Conservation (phyloP, 2,888 invertebrate species). For the Leptopterna dolabrata region DNA sequence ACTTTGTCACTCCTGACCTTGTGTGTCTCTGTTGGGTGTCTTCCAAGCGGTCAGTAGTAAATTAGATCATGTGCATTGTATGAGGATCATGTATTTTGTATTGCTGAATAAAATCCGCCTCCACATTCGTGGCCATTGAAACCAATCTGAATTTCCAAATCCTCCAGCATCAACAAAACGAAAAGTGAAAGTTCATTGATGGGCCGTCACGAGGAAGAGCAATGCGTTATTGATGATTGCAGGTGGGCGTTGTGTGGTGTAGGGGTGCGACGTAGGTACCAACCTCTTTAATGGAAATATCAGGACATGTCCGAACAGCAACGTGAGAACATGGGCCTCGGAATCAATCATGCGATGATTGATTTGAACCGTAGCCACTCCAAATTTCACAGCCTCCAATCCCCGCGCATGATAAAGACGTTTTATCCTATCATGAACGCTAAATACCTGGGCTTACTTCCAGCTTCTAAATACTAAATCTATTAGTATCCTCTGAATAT, state of each 20-base stretch:
- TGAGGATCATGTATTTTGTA: too few species aligned
- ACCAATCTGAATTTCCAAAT: too few species aligned
- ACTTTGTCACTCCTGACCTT: too few species aligned
- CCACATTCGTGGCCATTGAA: too few species aligned
- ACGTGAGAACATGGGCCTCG: background rate
- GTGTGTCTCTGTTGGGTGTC: too few species aligned
- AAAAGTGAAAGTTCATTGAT: background rate
- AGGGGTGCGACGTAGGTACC: background rate
- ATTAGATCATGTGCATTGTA: too few species aligned
- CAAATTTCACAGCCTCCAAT: background rate
- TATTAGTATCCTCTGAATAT: too few species aligned
- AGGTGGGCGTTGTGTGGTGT: background rate
- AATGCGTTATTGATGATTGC: background rate
- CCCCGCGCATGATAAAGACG: background rate
- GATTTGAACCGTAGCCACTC: background rate
- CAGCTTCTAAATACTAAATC: too few species aligned
- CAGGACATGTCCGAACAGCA: background rate
- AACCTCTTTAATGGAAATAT: background rate
- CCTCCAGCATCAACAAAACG: background rate
- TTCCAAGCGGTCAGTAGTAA: too few species aligned
- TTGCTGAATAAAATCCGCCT: too few species aligned
- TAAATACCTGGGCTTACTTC: too few species aligned
- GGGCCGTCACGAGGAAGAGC: background rate
- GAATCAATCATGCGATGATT: background rate
- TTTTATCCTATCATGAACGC: background rate